A percentile compares a stretch with the other conserved stretches of the same genome.
Evolutionary conservation across 1,140 invertebrate genomes (phyloP).

Genomic region (Brachionus calyciflorus): DNA sequence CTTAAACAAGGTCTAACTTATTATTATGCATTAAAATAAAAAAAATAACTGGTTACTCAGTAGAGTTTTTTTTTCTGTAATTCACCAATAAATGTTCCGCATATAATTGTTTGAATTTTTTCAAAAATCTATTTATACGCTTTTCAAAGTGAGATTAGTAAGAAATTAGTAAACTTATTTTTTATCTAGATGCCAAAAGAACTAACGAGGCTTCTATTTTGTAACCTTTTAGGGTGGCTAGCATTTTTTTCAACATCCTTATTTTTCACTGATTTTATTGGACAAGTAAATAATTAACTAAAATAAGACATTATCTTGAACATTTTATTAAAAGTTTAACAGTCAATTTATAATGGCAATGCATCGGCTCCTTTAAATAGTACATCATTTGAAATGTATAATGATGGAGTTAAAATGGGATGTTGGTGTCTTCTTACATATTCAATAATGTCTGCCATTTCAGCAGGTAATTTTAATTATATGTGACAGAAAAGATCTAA

Average conservation of each 20-base stretch:
- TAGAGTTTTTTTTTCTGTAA: too few species aligned
- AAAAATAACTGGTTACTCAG: too few species aligned
- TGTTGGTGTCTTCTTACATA: conserved; percentile 63
- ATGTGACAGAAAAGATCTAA: not conserved
- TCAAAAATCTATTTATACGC: too few species aligned
- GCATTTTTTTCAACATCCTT: conserved; percentile 40
- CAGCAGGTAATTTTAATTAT: conserved; percentile 51
- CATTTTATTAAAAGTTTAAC: conserved; percentile 21
- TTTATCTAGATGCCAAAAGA: conserved; percentile 19
- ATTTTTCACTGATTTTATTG: conserved; percentile 43
- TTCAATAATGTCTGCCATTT: conserved; percentile 60
- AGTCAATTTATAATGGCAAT: conserved; percentile 62
- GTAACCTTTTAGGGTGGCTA: conserved; percentile 35
- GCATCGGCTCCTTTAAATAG: conserved; percentile 59
- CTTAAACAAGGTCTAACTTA: too few species aligned
- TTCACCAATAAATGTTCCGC: too few species aligned
- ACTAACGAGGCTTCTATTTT: not conserved
- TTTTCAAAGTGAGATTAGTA: too few species aligned
- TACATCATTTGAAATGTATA: conserved; percentile 56
- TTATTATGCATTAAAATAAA: too few species aligned
- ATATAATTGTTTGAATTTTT: too few species aligned
- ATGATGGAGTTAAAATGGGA: conserved; percentile 63
- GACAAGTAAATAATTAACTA: not conserved
- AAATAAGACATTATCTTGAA: not conserved
- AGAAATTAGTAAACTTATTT: too few species aligned